Evolutionary conservation across 2,113 vertebrate genomes (phyloP).

Genomic region (Tragelaphus strepsiceros): DNA sequence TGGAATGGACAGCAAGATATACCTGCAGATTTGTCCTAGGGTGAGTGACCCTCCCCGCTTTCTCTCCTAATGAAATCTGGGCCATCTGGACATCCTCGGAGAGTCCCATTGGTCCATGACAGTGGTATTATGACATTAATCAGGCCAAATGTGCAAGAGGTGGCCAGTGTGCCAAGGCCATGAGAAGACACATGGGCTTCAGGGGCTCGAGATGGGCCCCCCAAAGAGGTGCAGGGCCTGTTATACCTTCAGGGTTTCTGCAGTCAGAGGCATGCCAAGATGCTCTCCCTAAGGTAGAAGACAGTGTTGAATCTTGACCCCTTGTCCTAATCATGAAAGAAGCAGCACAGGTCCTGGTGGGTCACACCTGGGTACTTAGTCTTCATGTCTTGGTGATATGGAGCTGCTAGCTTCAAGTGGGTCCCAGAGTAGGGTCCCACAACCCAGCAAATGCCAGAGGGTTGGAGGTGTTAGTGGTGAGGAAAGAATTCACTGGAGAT

Average conservation of each 20-base stretch:
- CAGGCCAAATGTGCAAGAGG: neutral
- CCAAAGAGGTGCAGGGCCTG: neutral
- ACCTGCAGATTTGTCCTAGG: accelerated
- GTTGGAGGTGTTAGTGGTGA: neutral
- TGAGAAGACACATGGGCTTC: accelerated
- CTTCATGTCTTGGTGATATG: too few species aligned
- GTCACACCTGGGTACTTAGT: neutral
- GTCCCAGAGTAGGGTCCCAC: neutral
- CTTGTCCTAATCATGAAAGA: neutral
- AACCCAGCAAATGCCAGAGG: too few species aligned
- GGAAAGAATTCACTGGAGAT: neutral
- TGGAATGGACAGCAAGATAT: accelerated
- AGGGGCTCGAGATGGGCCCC: too few species aligned
- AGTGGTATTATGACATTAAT: neutral
- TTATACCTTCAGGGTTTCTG: accelerated
- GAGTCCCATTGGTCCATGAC: accelerated
- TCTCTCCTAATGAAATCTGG: too few species aligned
- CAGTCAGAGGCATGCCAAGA: neutral
- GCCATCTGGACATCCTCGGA: neutral
- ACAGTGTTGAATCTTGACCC: neutral
- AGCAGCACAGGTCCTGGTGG: neutral
- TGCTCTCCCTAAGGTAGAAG: too few species aligned
- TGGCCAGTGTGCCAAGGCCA: too few species aligned
- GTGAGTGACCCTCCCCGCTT: accelerated
- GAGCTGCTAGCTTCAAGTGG: neutral